Evolutionary conservation across 2,888 invertebrate genomes (phyloP), one percentile per base, ranked within the genome.

Genomic region (Liposcelis brunnea): DNA sequence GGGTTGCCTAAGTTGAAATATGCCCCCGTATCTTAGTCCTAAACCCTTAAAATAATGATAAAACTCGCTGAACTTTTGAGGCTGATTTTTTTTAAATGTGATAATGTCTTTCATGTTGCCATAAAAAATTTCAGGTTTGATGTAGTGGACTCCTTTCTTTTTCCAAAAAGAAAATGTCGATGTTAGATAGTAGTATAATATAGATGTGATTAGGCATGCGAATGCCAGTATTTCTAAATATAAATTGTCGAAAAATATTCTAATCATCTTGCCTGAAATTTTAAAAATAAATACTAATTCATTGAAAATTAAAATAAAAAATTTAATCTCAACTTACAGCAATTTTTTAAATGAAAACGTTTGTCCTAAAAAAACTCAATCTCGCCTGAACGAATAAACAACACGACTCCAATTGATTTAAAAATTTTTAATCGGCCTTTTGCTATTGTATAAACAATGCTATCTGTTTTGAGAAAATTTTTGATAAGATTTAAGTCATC

Each of bases 1-100:
- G 2, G 75, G 76, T 32, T 70, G 64, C 48, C 70, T 67, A 4
- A 35, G 5, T 16, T 35, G 35, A 10, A 35, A 35, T 6, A 35
- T 35, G 4, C 35, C 35, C 4, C 35, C 35, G 16, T 6, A 35
- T 14, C 10, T 35, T 35, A 15, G 10, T 16, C 35, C 35, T 10
- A 15, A 6, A 4, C 10, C 7, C 10, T 35, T 35, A 16, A 35
- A 35, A 16, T 35, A 16, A 16, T 35, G 14, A 10, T 35, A 35
- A 16, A 35, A 35, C 35, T 35, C 15, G 10, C 35, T 35, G 15
- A 35, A 15, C 7, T 15, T 14, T 16, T 35, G 6, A 5, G 35
- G 35, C 10, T 35, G 35, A 10, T 10, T 35, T 10, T 15, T 16
- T 10, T 35, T 35, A 16, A 35, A 35, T 7, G 35, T 35, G 4